Evolutionary conservation across 2,797 vertebrate genomes (phyloP), one percentile per base, ranked within the genome.

Genomic region (Peromyscus eremicus): DNA sequence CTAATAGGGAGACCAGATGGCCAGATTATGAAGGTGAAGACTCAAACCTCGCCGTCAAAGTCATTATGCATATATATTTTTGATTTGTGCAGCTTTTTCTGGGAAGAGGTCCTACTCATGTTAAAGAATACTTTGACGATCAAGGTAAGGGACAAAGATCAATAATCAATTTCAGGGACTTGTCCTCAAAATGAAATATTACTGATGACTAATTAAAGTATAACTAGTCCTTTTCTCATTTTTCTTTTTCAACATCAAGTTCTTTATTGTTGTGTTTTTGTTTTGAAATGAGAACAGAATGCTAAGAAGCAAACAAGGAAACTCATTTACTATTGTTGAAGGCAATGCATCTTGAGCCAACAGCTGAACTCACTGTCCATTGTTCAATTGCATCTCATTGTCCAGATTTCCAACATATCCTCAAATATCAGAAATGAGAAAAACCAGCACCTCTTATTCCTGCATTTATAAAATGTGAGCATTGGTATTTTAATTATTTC

Each of bases 221-320:
- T 64, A 92, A 43, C 21, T 66, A 77, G 12, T 17, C 46, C 3
- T 10, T 57, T 23, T 46, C 85, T 34, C 19, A 23, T 21, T 87
- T 25, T 16, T 40, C 10, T 91, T 94, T 92, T 87, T 71, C 16
- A 88, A 0, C 43, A 88, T 0, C 37, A 92, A 80, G 2, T 25
- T 29, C 4, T 70, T 90, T 25, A 70, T 83, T 83, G 55, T 46
- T 49, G 60, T 77, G 21, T 10, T 94, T 91, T 85, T 89, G 25
- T 95, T 95, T 94, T 14, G 60, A 92, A 93, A 79, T 91, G 32
- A 60, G 29, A 93, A 93, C 64, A 64, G 90, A 89, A 77, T 73
- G 2, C 77, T 88, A 46, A 92, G n/a, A 71, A 86, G 66, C 1
- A 77, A 84, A 46, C 40, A 60, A 46, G 21, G 49, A 5, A 66